Evolutionary conservation across 2,797 vertebrate genomes (phyloP), one percentile per base, ranked within the genome.

Genomic region (Pteropus rufus): DNA sequence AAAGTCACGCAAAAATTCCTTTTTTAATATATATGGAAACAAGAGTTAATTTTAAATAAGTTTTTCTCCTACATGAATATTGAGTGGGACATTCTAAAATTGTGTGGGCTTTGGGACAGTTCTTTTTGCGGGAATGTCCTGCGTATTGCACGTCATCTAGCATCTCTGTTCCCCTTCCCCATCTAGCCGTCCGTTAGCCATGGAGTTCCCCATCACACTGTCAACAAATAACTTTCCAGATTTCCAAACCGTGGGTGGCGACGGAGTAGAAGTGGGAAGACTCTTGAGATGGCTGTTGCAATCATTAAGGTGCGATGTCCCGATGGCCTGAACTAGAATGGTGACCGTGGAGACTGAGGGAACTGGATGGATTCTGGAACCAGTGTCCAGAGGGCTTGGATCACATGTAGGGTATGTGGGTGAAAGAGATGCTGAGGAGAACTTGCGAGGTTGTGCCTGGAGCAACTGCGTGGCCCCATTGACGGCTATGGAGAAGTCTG

Each of bases 121-220:
- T 24, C 29, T 36, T 77, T 70, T 54, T 7, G 2, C 18, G 24
- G 69, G 12, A 14, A 1, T 16, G 7, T 52, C 60, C 19, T 34
- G n/a, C 23, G 18, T n/a, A 14, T 62, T 29, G 23, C 3, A 2
- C n/a, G 21, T 19, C 34, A 0, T 4, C 24, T 12, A 6, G 31
- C 69, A 18, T n/a, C 82, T 11, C 36, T 49, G 6, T 16, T 16
- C 49, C 49, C 1, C 29, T 14, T 4, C 9, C 31, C 19, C 4
- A 49, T 5, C 0, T 5, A 14, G 23, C 10, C 18, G 7, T 31
- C 3, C 12, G 18, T 0, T 44, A 11, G 19, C 73, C 0, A 14
- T 0, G 18, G 73, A 44, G 21, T 15, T n/a, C 18, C 36, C 65
- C 31, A 9, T 15, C 29, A 7, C 8, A 3, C 1, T 24, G 24